Evolutionary conservation across 2,888 invertebrate genomes (phyloP).

Genomic region (Eumacrocentrus americanus): DNA sequence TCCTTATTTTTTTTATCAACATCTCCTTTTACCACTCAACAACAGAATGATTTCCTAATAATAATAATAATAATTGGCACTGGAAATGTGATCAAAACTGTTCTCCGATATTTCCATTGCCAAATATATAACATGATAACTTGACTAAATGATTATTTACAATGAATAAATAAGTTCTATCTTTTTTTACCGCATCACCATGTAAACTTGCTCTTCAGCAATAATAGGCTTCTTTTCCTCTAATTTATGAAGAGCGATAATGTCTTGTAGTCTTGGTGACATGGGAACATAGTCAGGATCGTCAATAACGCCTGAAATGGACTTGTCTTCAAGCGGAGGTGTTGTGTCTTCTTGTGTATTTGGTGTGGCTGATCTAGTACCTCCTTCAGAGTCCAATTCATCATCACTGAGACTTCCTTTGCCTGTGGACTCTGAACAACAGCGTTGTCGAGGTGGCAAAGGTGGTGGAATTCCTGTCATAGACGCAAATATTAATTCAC

Average conservation of each 20-base stretch:
- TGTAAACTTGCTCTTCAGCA: slow-evolving; percentile 51
- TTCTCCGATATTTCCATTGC: too few species aligned
- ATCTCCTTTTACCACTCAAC: too few species aligned
- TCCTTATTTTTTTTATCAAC: too few species aligned
- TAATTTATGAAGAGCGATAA: slow-evolving; percentile 39
- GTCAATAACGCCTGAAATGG: slow-evolving; percentile 36
- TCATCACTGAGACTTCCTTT: slow-evolving; percentile 49
- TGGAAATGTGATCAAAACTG: too few species aligned
- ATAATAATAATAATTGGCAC: too few species aligned
- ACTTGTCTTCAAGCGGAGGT: slow-evolving; percentile 45
- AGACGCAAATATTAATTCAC: slow-evolving; percentile 54
- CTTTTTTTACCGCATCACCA: too few species aligned
- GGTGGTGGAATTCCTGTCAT: slow-evolving; percentile 59
- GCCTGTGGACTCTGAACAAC: slow-evolving; percentile 45
- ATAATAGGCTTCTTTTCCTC: slow-evolving; percentile 38
- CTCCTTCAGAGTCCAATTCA: slow-evolving; percentile 51
- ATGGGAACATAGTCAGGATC: slow-evolving; percentile 56
- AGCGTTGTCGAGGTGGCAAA: slow-evolving; percentile 61
- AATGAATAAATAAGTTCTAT: too few species aligned
- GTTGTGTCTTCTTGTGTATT: slow-evolving; percentile 46
- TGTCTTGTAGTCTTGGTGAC: slow-evolving; percentile 54
- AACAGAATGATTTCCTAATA: too few species aligned
- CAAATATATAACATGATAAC: too few species aligned
- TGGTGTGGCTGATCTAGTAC: slow-evolving; percentile 48
- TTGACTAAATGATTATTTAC: too few species aligned